Base-by-base conservation (phyloP, 2,888 invertebrate genomes). In the Cyaniris semiargus region DNA sequence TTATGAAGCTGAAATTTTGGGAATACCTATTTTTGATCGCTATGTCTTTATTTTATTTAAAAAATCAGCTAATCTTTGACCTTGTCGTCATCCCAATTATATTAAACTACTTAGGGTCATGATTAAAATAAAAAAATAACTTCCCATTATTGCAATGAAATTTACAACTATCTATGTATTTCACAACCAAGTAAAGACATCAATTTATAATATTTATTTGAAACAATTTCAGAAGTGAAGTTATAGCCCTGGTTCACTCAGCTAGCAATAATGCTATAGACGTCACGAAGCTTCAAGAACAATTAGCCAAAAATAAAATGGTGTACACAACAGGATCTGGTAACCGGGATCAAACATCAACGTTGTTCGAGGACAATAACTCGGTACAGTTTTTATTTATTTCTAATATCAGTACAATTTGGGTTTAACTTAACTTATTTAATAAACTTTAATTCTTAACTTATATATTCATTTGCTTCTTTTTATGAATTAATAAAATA, bases 191-290 rank as follows among this genome's bases (percentile, higher is more conserved):
- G 8, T 60, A 23, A 60, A 21, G 23, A 21, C 21, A 27, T 13
- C 2, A 23, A 21, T 66, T 10, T 13, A 13, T 23, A 1, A 66
- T 15, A 15, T 66, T 27, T 15, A 66, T 5, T 15, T 6, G 15
- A 18, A 2, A 27, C 13, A 53, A 53, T 94, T 93, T 72, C 86
- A 96, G 96, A 83, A 97, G 96, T 85, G 95, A 96, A 80, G 96
- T 97, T 1, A 95, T 95, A 70, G 96, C 97, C 0, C 95, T 96
- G 7, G 96, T 97, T 0, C 93, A 96, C 3, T 95, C 96, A 87
- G 95, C 95, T 74, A 95, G 95, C 80, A 95, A 95, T 78, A 94
- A 95, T 0, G 94, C 96, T 38, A 95, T 97, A 0, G 96, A 97
- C 83, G 95, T 97, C 44, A 95, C 96, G n/a, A 95, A 95, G 82